Conservation (phyloP, 2,113 vertebrate species). For the Anoplopoma fimbria region DNA sequence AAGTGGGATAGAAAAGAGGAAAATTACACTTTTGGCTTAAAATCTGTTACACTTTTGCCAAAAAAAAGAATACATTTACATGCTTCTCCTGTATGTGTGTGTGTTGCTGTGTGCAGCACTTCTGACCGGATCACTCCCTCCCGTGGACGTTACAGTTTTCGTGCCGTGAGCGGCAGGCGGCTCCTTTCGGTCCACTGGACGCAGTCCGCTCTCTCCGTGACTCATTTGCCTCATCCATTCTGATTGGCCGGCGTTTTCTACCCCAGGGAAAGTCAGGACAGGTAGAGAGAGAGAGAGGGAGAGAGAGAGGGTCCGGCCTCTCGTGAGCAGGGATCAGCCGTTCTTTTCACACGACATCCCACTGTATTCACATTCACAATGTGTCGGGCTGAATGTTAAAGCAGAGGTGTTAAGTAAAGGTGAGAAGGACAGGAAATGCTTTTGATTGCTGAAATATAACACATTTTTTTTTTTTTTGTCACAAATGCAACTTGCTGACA, state of each 20-base stretch:
- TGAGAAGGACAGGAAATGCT: neutral
- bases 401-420: neutral
- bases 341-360: constrained; percentile 58
- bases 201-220: constrained; percentile 62
- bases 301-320: constrained; percentile 57
- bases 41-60: neutral
- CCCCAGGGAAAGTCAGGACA: constrained; percentile 55
- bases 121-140: constrained; percentile 35
- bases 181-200: constrained; percentile 68
- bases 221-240: constrained; percentile 57
- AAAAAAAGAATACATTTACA: neutral
- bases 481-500: constrained; percentile 1
- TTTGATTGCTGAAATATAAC: constrained; percentile 9
- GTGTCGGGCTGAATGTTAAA: constrained; percentile 27
- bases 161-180: constrained; percentile 53
- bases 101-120: constrained; percentile 21
- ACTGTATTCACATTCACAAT: constrained; percentile 36
- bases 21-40: neutral
- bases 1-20: neutral
- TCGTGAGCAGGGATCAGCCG: constrained; percentile 61
- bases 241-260: constrained; percentile 72
- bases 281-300: no score
- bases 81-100: constrained; percentile 4
- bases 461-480: neutral
- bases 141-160: constrained; percentile 30